Base-by-base conservation (phyloP, 2,888 invertebrate genomes). In the Plagiodera versicolora region DNA sequence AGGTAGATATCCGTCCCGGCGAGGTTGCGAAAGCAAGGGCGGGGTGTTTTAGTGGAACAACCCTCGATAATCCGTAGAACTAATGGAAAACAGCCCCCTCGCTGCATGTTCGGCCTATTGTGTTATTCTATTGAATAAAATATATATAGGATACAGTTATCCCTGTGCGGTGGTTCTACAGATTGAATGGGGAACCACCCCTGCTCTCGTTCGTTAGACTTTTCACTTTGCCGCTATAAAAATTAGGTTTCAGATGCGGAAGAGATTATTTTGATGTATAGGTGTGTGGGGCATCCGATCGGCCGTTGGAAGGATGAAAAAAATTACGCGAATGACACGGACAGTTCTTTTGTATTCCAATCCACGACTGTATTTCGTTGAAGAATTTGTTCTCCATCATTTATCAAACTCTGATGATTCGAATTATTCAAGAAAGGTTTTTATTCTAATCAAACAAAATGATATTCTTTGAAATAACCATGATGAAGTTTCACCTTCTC, bases 61-160 rank as follows among this genome's bases (percentile, higher is more conserved):
- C 72, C 72, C 75, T 71, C 70, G 70, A 69, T 76, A 76, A 76
- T 76, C 75, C 75, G 71, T 56, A 20, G 70, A 71, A 72, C 75
- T 77, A 77, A 76, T 75, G 75, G 75, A 76, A 76, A 74, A 74
- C 75, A 72, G 69, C 73, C 75, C 75, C 73, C 72, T 72, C 69
- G 72, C 67, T 72, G 69, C 70, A 70, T 74, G 76, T 74, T 73
- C 75, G 72, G 73, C 73, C 75, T 73, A 76, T 77, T 77, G 76
- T 78, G 75, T 75, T 75, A 71, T 75, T 75, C 72, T 74, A 77
- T 74, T 78, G 77, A 77, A 77, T 78, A 79, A 79, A 78, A 79
- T 77, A 76, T 77, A 77, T 75, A n/a, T n/a, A n/a, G n/a, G n/a
- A n/a, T n/a, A 78, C 76, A 77, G 77, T 78, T 77, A 77, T 76